Conservation (phyloP, 1,140 invertebrate species). For the Ceratina calcarata region DNA sequence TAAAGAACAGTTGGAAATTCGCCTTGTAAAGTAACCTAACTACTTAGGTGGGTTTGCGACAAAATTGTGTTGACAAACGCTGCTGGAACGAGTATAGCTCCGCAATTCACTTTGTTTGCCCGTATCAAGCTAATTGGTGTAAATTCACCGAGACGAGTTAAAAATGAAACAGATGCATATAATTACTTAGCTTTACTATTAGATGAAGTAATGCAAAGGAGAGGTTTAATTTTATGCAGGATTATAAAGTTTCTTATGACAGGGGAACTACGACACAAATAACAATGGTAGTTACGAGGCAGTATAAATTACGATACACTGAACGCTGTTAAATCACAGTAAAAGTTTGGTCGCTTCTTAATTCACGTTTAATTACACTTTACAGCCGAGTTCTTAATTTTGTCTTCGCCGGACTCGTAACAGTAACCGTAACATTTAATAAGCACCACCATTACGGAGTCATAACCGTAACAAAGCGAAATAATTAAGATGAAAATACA, state of each 20-base stretch:
- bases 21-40: constrained; percentile 13
- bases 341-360: background rate
- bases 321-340: background rate
- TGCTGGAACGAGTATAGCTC: background rate
- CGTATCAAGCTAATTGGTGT: constrained; percentile 17
- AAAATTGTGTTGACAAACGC: constrained; percentile 36
- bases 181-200: too few species aligned
- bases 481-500: background rate
- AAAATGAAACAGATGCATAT: background rate
- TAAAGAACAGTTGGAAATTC: background rate
- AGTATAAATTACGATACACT: background rate
- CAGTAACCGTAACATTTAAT: constrained; percentile 38
- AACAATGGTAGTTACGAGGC: background rate
- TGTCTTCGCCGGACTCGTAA: constrained; percentile 22
- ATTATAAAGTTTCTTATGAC: background rate
- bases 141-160: background rate
- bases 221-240: too few species aligned
- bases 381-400: constrained; percentile 13
- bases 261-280: background rate
- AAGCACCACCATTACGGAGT: constrained; percentile 17
- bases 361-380: constrained; percentile 10
- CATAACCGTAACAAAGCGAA: constrained; percentile 16
- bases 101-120: constrained; percentile 8
- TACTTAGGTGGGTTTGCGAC: background rate
- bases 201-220: too few species aligned